These are phyloP conservation scores for Leptinotarsa haldemani DNA, from an alignment of 2,888 invertebrate species.

Conservation along the genomic window DNA sequence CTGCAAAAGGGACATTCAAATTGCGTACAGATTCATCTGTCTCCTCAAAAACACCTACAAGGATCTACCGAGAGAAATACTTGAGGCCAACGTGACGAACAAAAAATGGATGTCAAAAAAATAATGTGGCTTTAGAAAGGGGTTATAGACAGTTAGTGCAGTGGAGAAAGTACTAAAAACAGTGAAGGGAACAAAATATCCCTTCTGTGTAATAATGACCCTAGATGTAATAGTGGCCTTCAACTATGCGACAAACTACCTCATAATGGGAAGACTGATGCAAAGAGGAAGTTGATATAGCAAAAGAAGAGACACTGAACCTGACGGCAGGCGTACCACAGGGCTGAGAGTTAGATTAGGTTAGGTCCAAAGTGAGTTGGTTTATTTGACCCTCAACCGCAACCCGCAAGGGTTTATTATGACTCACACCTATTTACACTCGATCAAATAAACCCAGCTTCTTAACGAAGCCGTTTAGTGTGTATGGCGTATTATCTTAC, in stretches of 20 bases:
- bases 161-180: not conserved
- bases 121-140: not conserved
- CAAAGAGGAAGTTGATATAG: not conserved
- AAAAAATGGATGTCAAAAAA: not conserved
- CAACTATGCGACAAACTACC: not conserved
- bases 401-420: too few species aligned
- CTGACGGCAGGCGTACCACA: slow-evolving; percentile 25
- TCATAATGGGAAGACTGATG: not conserved
- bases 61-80: not conserved
- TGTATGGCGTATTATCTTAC: too few species aligned
- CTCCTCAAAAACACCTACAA: not conserved
- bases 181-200: not conserved
- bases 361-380: too few species aligned
- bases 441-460: too few species aligned
- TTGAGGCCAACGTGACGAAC: not conserved
- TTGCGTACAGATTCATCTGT: too few species aligned
- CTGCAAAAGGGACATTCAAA: too few species aligned
- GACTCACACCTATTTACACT: too few species aligned
- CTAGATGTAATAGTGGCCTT: not conserved
- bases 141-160: not conserved
- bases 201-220: not conserved
- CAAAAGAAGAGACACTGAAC: not conserved
- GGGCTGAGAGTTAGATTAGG: slow-evolving; percentile 11
- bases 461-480: too few species aligned
- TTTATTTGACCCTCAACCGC: too few species aligned